These are phyloP conservation scores for Seira musarum DNA, from an alignment of 2,888 invertebrate species.

Conservation along the genomic window DNA sequence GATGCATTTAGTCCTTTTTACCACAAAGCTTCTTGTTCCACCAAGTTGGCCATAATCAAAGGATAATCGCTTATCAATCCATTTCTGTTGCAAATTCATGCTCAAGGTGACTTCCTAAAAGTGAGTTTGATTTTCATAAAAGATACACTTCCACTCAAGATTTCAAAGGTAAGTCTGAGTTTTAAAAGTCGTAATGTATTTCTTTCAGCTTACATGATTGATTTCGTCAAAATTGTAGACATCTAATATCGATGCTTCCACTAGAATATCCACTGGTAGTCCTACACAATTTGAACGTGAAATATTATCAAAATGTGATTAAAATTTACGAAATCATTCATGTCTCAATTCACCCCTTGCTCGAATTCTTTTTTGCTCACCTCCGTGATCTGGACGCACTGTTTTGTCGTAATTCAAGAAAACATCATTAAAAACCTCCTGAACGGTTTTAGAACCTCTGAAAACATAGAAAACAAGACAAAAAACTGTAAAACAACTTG, in stretches of 20 bases:
- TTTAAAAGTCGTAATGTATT: no score
- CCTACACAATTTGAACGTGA: no score
- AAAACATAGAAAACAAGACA: constrained; percentile 14
- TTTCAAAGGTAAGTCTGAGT: no score
- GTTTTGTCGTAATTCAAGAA: constrained; percentile 56
- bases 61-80: constrained; percentile 53
- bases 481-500: no score
- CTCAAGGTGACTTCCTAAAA: constrained; percentile 61
- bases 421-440: constrained; percentile 43
- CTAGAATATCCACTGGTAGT: constrained; percentile 29
- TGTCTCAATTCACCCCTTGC: no score
- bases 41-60: constrained; percentile 43
- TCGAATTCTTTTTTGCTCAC: no score
- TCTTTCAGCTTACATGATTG: constrained; percentile 52
- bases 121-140: no score
- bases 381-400: constrained; percentile 33
- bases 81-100: constrained; percentile 59
- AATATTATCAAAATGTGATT: no score
- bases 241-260: constrained; percentile 55
- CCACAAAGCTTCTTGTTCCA: constrained; percentile 25
- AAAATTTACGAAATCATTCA: no score
- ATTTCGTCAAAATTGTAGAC: constrained; percentile 63
- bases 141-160: no score
- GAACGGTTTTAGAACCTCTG: constrained; percentile 42
- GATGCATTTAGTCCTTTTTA: constrained; percentile 27